A percentile compares a stretch with the other conserved stretches of the same genome.
Evolutionary conservation across 2,113 vertebrate genomes (phyloP).

Genomic region (Labeo rohita): DNA sequence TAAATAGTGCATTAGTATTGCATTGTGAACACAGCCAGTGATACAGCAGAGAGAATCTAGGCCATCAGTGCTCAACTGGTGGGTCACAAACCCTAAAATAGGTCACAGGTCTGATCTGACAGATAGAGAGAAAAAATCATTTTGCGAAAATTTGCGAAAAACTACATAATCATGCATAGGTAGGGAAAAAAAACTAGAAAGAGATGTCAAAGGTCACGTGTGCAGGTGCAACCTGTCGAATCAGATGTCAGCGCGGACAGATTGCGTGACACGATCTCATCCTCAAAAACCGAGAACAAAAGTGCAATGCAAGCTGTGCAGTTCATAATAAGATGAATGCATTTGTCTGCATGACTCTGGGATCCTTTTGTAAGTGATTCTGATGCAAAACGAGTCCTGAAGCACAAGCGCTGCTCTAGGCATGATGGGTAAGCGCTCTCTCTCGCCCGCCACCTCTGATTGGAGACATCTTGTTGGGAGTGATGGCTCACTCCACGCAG

Average conservation of each 20-base stretch:
- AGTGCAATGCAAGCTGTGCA: background rate
- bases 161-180: background rate
- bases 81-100: background rate
- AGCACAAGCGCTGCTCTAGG: background rate
- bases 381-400: background rate
- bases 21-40: background rate
- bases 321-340: background rate
- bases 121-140: background rate
- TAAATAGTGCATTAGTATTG: background rate
- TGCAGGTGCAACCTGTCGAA: background rate
- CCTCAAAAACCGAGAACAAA: too few relatives aligned
- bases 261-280: too few relatives aligned
- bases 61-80: background rate
- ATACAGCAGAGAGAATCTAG: background rate
- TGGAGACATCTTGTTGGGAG: slow-evolving; percentile 95
- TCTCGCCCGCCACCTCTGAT: slow-evolving; percentile 70
- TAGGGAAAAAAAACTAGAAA: too few relatives aligned
- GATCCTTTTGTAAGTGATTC: background rate
- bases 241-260: too few relatives aligned
- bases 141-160: background rate
- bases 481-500: slow-evolving; percentile 92
- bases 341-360: background rate
- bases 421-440: slow-evolving; percentile 3
- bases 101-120: background rate
- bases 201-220: background rate